phyloP scores from a whole-genome alignment of 2,113 vertebrate genomes.

The Gnathonemus longibarbis region DNA sequence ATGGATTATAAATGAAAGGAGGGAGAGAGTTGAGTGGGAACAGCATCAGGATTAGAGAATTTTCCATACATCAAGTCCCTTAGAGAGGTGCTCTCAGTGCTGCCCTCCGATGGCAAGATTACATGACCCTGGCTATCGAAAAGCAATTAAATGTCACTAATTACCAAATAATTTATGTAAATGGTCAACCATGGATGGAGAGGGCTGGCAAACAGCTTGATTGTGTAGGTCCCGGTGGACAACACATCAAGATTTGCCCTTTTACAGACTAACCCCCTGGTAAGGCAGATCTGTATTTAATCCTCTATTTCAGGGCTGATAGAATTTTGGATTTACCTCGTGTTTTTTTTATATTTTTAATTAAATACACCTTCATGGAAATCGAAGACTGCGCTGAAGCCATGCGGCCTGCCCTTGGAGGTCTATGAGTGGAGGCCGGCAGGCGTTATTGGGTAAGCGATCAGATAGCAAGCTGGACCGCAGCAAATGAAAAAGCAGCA shows the following conservation, averaged over 20 bases:
- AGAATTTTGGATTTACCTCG: neutral
- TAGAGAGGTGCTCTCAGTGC: neutral
- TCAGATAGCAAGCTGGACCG: neutral
- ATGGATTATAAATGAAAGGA: neutral
- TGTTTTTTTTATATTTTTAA: neutral
- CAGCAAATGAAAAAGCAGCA: neutral
- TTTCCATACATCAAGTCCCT: neutral
- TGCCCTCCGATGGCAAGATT: slow-evolving; percentile 43
- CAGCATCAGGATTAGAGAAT: neutral
- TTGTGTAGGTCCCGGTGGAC: neutral
- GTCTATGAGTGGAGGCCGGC: neutral
- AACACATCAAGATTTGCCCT: slow-evolving; percentile 17
- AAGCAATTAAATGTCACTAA: slow-evolving; percentile 51
- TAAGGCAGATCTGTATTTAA: slow-evolving; percentile 26
- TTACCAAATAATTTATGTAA: slow-evolving; percentile 50
- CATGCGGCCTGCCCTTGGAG: neutral
- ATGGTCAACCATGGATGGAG: slow-evolving; percentile 24
- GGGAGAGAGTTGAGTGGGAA: neutral
- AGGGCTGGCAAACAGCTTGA: neutral
- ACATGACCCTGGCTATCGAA: slow-evolving; percentile 47
- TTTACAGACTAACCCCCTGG: slow-evolving; percentile 32
- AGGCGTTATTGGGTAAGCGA: neutral
- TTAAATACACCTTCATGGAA: neutral
- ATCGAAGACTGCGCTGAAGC: neutral
- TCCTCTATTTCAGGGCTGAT: slow-evolving; percentile 9